phyloP scores from a whole-genome alignment of 2,888 invertebrate genomes.

The Xanthia icteritia region DNA sequence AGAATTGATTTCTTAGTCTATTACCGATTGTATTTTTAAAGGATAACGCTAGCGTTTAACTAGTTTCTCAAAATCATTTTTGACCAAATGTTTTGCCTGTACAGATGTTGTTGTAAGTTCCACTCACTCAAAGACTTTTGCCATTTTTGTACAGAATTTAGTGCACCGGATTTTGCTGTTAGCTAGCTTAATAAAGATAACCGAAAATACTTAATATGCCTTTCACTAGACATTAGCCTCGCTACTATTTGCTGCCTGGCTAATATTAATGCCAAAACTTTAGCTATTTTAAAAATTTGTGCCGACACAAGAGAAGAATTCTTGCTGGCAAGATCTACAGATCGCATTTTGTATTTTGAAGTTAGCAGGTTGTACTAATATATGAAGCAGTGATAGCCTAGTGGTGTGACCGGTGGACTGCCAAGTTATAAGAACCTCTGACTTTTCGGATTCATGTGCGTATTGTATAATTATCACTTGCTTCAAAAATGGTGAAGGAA shows the following conservation, averaged over 20 bases:
- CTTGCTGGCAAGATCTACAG: neutral
- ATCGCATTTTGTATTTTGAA: neutral
- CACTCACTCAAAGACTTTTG: neutral
- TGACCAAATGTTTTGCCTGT: neutral
- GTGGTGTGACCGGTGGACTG: too few species aligned
- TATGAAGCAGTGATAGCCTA: too few species aligned
- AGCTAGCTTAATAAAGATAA: neutral
- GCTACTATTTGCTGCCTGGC: neutral
- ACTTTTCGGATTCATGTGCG: too few species aligned
- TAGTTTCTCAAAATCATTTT: neutral
- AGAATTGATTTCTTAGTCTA: neutral
- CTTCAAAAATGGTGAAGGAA: too few species aligned
- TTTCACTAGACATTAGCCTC: neutral
- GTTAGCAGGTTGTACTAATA: neutral
- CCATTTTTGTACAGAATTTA: neutral
- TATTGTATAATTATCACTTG: too few species aligned
- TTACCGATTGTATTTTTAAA: neutral
- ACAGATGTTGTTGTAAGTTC: neutral
- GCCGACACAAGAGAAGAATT: neutral
- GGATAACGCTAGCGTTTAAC: neutral
- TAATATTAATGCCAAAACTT: neutral
- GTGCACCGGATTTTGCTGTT: neutral
- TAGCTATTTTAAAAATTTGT: neutral
- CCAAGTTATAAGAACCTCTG: too few species aligned
- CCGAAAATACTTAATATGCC: neutral